These are phyloP conservation scores for Motacilla alba DNA, from an alignment of 2,113 vertebrate genomes.

Conservation along the genomic window DNA sequence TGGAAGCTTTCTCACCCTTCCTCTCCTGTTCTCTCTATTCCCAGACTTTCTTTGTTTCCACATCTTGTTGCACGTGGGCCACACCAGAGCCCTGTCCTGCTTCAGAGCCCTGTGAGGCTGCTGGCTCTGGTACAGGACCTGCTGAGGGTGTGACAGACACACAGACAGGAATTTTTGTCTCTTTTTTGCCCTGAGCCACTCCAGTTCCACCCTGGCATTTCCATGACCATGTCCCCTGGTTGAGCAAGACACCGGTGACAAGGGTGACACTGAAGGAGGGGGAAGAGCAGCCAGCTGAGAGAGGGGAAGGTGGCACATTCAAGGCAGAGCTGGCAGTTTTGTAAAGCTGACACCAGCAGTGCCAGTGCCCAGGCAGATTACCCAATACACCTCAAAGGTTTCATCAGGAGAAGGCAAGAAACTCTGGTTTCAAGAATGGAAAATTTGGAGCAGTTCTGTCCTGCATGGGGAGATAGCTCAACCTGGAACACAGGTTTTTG, in stretches of 20 bases:
- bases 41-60: not conserved
- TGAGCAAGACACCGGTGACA: accelerated
- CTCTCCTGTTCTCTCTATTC: not conserved
- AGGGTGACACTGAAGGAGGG: not conserved
- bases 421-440: not conserved
- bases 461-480: not conserved
- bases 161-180: not conserved
- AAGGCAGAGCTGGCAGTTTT: not conserved
- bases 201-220: not conserved
- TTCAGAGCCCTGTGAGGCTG: not conserved
- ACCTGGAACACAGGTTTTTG: not conserved
- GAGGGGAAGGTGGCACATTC: not conserved
- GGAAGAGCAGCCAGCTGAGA: not conserved
- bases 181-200: not conserved
- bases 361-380: not conserved
- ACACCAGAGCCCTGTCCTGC: not conserved
- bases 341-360: not conserved
- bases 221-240: accelerated
- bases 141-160: not conserved
- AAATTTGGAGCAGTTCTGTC: not conserved
- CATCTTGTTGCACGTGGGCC: not conserved
- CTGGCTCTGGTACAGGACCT: not conserved
- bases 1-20: not conserved
- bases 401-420: not conserved
- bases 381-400: not conserved